phyloP scores from a whole-genome alignment of 2,888 invertebrate species.

The Anaspis maculata region DNA sequence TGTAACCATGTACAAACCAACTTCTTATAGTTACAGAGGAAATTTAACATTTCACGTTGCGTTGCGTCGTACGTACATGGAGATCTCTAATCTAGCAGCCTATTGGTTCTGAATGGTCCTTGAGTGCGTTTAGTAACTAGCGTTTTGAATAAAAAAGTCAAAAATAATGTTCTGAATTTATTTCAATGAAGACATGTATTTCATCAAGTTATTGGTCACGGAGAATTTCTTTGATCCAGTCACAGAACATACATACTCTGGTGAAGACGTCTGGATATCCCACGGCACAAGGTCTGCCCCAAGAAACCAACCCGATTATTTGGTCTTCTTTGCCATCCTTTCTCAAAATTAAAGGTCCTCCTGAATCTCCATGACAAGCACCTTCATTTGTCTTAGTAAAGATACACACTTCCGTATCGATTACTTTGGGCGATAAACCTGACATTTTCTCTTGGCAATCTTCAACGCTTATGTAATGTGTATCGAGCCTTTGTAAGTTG shows the following conservation, averaged over 20 bases:
- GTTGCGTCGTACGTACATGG: too few relatives aligned
- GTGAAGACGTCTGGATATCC: slow-evolving; percentile 50
- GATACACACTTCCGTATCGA: slow-evolving; percentile 46
- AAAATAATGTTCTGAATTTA: too few relatives aligned
- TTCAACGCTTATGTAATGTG: slow-evolving; percentile 35
- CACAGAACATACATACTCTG: slow-evolving; percentile 30
- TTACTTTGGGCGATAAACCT: too few relatives aligned
- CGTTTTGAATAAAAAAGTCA: too few relatives aligned
- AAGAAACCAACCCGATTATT: slow-evolving; percentile 46
- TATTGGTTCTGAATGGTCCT: too few relatives aligned
- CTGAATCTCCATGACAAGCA: slow-evolving; percentile 49
- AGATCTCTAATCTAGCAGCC: too few relatives aligned
- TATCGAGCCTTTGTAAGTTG: slow-evolving; percentile 48
- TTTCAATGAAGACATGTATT: too few relatives aligned
- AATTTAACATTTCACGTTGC: too few relatives aligned
- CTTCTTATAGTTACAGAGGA: too few relatives aligned
- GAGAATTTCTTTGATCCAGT: slow-evolving; percentile 4
- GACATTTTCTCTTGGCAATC: slow-evolving; percentile 1
- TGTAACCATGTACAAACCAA: too few relatives aligned
- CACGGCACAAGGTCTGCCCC: slow-evolving; percentile 48
- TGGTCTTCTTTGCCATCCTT: background rate
- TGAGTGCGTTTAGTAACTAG: too few relatives aligned
- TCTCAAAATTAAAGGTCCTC: slow-evolving; percentile 44
- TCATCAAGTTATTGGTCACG: too few relatives aligned
- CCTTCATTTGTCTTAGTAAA: slow-evolving; percentile 51